Conservation (phyloP, 2,797 vertebrate species). For the Enteromius radiatus region DNA sequence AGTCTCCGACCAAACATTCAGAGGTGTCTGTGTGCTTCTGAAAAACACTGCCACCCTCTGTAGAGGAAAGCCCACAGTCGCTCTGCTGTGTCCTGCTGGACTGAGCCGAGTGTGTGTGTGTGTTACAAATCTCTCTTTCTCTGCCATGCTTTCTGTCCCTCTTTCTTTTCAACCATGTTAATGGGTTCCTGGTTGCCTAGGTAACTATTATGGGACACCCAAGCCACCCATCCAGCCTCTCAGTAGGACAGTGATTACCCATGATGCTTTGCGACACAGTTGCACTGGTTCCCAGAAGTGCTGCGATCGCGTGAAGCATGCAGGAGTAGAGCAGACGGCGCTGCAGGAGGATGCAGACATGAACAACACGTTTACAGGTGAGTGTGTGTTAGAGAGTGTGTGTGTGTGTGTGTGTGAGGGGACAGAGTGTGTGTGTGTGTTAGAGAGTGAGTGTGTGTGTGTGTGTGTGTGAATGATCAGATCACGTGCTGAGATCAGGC, state of each 20-base stretch:
- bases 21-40: neutral
- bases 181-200: slow-evolving; percentile 89
- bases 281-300: slow-evolving; percentile 89
- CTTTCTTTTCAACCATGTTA: slow-evolving; percentile 82
- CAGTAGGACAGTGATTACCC: slow-evolving; percentile 95
- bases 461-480: slow-evolving; percentile 3
- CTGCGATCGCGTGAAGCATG: slow-evolving; percentile 99
- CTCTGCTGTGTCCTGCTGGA: slow-evolving; percentile 54
- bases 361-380: slow-evolving; percentile 99
- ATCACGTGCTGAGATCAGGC: neutral
- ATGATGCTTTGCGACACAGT: slow-evolving; percentile 87
- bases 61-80: neutral
- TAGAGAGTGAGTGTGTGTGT: slow-evolving; percentile 7
- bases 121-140: slow-evolving; percentile 25
- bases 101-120: slow-evolving; percentile 54
- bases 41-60: too few relatives aligned
- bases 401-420: slow-evolving; percentile 15
- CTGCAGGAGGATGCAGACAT: slow-evolving; percentile 91
- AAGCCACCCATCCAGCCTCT: slow-evolving; percentile 95
- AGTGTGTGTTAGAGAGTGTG: neutral
- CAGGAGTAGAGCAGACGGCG: slow-evolving; percentile 89
- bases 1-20: neutral
- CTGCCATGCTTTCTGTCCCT: slow-evolving; percentile 18
- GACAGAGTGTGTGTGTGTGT: neutral
- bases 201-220: slow-evolving; percentile 99